These are phyloP conservation scores for Ceriagrion tenellum DNA, from an alignment of 2,888 invertebrate species.

Conservation along the genomic window DNA sequence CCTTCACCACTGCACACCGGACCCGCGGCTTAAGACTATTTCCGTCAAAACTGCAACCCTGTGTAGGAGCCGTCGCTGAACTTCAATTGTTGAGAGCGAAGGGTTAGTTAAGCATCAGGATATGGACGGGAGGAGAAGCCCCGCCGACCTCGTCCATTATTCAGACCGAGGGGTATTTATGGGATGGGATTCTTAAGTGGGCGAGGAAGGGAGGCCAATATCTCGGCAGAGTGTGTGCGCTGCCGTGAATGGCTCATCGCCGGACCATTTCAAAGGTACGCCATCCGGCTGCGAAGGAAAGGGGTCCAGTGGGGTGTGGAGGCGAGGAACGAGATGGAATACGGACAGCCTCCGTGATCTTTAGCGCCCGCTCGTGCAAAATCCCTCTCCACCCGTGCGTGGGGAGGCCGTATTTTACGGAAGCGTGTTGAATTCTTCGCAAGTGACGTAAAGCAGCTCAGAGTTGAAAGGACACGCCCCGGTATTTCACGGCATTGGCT, in stretches of 20 bases:
- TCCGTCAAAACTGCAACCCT: no score
- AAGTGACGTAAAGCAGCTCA: background rate
- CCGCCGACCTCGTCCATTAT: background rate
- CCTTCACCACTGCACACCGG: no score
- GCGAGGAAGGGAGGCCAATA: background rate
- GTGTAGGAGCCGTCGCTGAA: no score
- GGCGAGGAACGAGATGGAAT: background rate
- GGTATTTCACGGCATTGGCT: background rate
- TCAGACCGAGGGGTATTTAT: background rate
- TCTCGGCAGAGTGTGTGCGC: background rate
- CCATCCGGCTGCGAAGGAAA: background rate
- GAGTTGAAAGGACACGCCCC: constrained; percentile 27
- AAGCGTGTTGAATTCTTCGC: constrained; percentile 14
- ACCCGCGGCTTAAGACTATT: no score
- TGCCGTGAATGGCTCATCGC: background rate
- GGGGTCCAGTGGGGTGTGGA: background rate
- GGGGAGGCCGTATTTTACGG: background rate
- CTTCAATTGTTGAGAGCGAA: no score
- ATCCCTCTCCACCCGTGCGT: background rate
- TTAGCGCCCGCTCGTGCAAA: background rate
- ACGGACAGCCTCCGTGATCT: background rate
- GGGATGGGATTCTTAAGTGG: background rate
- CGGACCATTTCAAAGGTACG: background rate
- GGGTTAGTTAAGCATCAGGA: background rate
- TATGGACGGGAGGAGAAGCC: background rate